Evolutionary conservation across 2,113 vertebrate genomes (phyloP), one percentile per base, ranked within the genome.

Genomic region (Upupa epops): DNA sequence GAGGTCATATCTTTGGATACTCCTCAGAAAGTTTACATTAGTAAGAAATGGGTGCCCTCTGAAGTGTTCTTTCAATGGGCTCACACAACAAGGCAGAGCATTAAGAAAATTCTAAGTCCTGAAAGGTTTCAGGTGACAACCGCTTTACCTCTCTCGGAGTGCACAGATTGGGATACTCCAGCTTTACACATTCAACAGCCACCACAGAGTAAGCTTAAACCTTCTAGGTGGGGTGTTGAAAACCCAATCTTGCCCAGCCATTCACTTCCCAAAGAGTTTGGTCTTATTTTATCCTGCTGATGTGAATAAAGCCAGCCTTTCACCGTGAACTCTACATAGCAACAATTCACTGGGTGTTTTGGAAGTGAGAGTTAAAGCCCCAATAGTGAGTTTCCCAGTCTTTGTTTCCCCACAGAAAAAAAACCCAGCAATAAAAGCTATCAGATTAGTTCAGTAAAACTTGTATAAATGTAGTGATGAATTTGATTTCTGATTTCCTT

Each of bases 1-100:
- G 97, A 98, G 99, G 99, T 99, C 98, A 99, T 98, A 98, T 97
- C 98, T 99, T 97, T 98, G 98, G 98, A 98, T 98, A 99, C 98
- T 98, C 97, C 83, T 97, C 98, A 99, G 98, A 99, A 98, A 99
- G 98, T 99, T 98, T 99, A 98, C 98, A 98, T 98, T 98, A 98
- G 97, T 89, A 93, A 96, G 96, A 96, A 98, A 97, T 85, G 91
- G 96, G 87, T 96, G 94, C 96, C 95, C 85, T 74, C 95, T 97
- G 96, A 96, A 97, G 97, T 96, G 96, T 88, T 96, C 94, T 92
- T 95, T 95, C 96, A 96, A 97, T 96, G 94, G 86, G 88, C 95
- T 96, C 24, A 5, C 70, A 95, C 89, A 96, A 97, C 96, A 97
- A 96, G 94, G 82, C 89, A 96, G 78, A 95, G 94, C 91, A 95